Conservation (phyloP, 2,113 vertebrate species). For the Rhabdomys dilectus region DNA sequence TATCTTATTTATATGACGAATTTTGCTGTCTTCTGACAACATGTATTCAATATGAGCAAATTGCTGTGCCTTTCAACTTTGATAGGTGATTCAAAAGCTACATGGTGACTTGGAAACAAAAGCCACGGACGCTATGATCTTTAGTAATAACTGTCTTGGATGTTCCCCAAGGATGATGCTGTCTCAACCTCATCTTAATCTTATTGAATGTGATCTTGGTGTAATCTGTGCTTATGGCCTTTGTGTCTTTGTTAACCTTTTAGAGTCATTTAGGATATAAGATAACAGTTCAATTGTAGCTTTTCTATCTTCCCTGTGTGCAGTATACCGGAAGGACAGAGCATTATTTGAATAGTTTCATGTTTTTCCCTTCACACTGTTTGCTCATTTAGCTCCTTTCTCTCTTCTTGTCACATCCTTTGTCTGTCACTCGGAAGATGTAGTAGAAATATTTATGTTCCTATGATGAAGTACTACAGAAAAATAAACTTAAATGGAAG, state of each 20-base stretch:
- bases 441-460: background rate
- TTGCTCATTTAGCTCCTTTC: background rate
- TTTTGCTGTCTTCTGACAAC: background rate
- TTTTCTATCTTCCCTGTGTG: background rate
- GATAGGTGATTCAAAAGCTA: background rate
- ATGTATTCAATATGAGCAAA: background rate
- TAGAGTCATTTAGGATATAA: background rate
- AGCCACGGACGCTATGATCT: background rate
- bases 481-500: background rate
- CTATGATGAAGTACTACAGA: background rate
- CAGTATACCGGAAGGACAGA: no score
- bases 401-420: fast-evolving
- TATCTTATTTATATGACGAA: background rate
- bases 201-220: background rate
- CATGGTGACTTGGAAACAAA: background rate
- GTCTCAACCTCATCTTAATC: background rate
- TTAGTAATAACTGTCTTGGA: background rate
- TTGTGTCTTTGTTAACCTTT: background rate
- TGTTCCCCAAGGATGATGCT: background rate
- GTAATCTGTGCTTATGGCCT: background rate
- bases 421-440: background rate
- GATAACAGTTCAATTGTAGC: background rate
- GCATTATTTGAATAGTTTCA: fast-evolving
- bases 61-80: background rate
- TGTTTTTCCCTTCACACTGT: background rate